Evolutionary conservation across 2,113 vertebrate genomes (phyloP).

Genomic region (Globicephala melas): DNA sequence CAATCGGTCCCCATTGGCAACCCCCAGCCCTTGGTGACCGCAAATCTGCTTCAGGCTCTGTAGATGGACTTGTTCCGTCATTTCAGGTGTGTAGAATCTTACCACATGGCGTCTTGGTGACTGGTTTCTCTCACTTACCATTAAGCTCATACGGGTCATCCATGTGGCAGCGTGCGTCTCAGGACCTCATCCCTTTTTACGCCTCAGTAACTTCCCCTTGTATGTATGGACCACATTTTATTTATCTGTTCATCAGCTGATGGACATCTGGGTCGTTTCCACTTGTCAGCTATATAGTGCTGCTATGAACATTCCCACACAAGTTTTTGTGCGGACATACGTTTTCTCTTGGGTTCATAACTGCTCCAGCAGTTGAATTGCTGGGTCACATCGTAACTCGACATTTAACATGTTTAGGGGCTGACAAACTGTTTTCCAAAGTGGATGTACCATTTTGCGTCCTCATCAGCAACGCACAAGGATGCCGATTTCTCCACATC

Average conservation of each 20-base stretch:
- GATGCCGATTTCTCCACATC: accelerated
- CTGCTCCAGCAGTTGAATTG: not conserved
- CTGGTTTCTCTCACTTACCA: accelerated
- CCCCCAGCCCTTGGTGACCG: accelerated
- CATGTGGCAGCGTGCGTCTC: accelerated
- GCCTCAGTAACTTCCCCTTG: accelerated
- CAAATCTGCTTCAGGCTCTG: accelerated
- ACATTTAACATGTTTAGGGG: accelerated
- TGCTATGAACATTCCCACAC: not conserved
- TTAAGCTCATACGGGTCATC: accelerated
- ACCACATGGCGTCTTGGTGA: accelerated
- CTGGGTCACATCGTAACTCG: not conserved
- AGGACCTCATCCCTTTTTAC: accelerated
- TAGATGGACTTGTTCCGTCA: accelerated
- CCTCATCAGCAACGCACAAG: accelerated
- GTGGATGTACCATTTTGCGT: accelerated
- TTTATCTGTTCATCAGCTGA: not conserved
- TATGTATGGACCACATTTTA: accelerated
- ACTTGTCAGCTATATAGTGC: accelerated
- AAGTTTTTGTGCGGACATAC: accelerated
- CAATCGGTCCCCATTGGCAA: accelerated
- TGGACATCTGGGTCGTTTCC: accelerated
- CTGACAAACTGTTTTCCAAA: accelerated
- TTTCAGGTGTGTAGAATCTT: accelerated
- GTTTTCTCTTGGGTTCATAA: too few species aligned